These are phyloP conservation scores for Pseudomyrmex sp. DNA, from an alignment of 1,140 invertebrate species.

Conservation along the genomic window DNA sequence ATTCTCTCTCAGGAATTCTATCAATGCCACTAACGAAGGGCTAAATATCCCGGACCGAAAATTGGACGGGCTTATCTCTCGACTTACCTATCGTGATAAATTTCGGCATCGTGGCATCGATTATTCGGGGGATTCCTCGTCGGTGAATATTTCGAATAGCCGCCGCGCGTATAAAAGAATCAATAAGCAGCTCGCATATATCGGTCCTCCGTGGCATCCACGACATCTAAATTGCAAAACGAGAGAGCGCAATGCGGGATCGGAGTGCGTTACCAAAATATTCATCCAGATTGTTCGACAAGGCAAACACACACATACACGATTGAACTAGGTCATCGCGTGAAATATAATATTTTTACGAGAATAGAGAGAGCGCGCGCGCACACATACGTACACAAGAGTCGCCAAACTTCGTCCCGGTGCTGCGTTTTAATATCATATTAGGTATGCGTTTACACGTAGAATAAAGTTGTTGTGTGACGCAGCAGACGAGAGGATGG, in stretches of 20 bases:
- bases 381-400: background rate
- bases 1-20: too few relatives aligned
- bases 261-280: slow-evolving; percentile 39
- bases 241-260: background rate
- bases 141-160: slow-evolving; percentile 2
- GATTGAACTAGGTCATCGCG: background rate
- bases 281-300: slow-evolving; percentile 39
- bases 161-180: slow-evolving; percentile 18
- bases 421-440: slow-evolving; percentile 17
- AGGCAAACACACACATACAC: background rate
- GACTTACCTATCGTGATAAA: background rate
- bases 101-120: background rate
- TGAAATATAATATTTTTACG: slow-evolving; percentile 37
- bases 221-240: slow-evolving; percentile 41
- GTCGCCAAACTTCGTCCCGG: background rate
- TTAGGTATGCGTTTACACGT: slow-evolving; percentile 21
- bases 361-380: background rate
- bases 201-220: background rate
- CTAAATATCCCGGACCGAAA: too few relatives aligned
- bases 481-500: background rate
- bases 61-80: too few relatives aligned
- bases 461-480: background rate
- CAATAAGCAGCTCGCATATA: slow-evolving; percentile 8
- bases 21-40: too few relatives aligned
- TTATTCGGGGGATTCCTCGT: background rate